Evolutionary conservation across 2,797 vertebrate species (phyloP), one percentile per base, ranked within the genome.

Genomic region (Clangula hyemalis): DNA sequence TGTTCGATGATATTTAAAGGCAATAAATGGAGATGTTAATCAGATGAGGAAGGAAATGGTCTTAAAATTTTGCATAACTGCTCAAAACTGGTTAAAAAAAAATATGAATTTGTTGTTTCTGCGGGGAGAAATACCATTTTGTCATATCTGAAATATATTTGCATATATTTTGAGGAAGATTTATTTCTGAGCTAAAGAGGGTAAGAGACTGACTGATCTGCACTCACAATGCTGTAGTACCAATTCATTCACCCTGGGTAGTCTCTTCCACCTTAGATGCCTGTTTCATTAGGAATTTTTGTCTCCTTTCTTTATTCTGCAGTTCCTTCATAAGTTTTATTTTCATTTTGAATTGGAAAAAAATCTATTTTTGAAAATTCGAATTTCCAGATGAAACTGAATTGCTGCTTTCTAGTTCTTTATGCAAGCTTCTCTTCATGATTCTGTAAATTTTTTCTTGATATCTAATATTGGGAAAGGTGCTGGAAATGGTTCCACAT

Each of bases 91-190:
- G 4, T 84, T 56, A 38, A 80, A 57, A 84, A 84, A 84, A 57
- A 22, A 14, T 6, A 2, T 2, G 18, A 4, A 0, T 27, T 30
- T 41, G 13, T 2, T 2, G 6, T 8, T 7, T 24, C 21, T 51
- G 49, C 27, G 22, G 18, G 22, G 19, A 3, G 27, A 21, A 36
- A 34, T 32, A 17, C 10, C 47, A 36, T 72, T 72, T 75, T 84
- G 2, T 84, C 7, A 5, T 30, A 56, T 20, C 28, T 73, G 51
- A 65, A 73, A 11, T 61, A 41, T 19, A 73, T 73, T 56, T 77
- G 11, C 25, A 61, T 61, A 66, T 18, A 10, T 64, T 64, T 83
- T 22, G 41, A 11, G 54, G 39, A 56, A 51, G 8, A 57, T 32
- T 61, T 92, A 57, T 32, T 61, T 92, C n/a, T 70, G 61, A 51